Evolutionary conservation across 1,140 invertebrate species (phyloP).

Genomic region (Rhyacophila brunnea): DNA sequence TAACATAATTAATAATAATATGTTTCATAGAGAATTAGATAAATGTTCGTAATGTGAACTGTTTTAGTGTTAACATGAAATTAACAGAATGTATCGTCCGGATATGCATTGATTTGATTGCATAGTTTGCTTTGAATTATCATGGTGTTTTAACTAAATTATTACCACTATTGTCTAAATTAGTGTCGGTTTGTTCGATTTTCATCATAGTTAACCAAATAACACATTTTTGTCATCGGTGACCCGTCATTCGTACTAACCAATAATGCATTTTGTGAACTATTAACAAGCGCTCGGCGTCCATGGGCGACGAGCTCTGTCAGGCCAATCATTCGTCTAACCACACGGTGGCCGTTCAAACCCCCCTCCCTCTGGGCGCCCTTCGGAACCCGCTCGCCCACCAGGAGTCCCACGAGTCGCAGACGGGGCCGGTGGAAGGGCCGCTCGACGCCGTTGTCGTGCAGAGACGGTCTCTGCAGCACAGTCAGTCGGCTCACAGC

Average conservation of each 20-base stretch:
- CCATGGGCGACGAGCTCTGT: conserved; percentile 27
- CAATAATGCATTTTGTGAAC: neutral
- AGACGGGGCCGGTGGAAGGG: conserved; percentile 3
- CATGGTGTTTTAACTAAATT: no score
- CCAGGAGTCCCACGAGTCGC: neutral
- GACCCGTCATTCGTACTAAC: neutral
- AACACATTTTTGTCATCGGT: no score
- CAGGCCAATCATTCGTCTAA: conserved; percentile 35
- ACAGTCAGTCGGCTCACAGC: conserved; percentile 49
- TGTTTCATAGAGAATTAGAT: no score
- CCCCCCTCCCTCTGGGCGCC: neutral
- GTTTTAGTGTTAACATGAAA: no score
- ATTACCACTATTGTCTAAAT: no score
- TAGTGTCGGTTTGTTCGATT: no score
- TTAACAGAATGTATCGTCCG: no score
- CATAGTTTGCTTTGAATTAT: no score
- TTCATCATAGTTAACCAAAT: no score
- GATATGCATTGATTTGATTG: no score
- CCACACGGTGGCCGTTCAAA: conserved; percentile 39
- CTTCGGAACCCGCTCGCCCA: neutral
- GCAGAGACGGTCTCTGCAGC: conserved; percentile 39
- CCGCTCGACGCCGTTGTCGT: conserved; percentile 13
- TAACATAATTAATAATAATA: no score
- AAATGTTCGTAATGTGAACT: no score
- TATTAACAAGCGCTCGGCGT: conserved; percentile 28